Evolutionary conservation across 2,113 vertebrate species (phyloP).

Genomic region (Rhynchomys soricoides): DNA sequence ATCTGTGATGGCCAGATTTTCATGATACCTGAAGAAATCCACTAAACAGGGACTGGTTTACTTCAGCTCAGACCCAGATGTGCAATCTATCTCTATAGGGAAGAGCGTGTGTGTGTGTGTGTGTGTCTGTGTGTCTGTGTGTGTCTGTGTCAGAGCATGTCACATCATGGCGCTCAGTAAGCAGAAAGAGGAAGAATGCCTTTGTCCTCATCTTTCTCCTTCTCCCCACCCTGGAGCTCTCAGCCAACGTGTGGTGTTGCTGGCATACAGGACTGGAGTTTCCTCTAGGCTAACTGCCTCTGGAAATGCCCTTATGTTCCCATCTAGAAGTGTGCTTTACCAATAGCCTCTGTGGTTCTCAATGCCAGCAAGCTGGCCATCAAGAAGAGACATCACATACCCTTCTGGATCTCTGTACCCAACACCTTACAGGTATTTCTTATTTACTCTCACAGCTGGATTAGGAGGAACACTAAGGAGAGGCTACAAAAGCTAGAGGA

Average conservation of each 20-base stretch:
- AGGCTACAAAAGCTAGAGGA: fast-evolving
- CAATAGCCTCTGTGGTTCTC: neutral
- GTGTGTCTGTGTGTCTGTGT: neutral
- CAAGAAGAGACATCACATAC: too few relatives aligned
- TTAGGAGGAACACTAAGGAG: neutral
- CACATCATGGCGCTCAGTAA: neutral
- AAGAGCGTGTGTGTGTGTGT: neutral
- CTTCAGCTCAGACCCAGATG: neutral
- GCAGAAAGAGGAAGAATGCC: neutral
- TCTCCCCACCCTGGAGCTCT: neutral
- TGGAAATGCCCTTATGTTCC: neutral
- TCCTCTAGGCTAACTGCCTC: neutral
- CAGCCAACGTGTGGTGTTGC: neutral
- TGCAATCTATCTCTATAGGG: neutral
- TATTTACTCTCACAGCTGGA: fast-evolving
- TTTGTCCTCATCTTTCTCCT: neutral
- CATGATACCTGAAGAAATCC: neutral
- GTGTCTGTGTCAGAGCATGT: too few relatives aligned
- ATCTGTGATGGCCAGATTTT: neutral
- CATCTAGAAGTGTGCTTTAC: neutral
- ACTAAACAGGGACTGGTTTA: neutral
- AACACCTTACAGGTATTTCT: neutral
- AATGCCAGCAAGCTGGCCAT: neutral
- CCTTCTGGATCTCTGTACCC: neutral
- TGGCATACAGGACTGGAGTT: neutral